These are phyloP conservation scores for Nycticorax nycticorax DNA, from an alignment of 2,113 vertebrate species.

Conservation along the genomic window DNA sequence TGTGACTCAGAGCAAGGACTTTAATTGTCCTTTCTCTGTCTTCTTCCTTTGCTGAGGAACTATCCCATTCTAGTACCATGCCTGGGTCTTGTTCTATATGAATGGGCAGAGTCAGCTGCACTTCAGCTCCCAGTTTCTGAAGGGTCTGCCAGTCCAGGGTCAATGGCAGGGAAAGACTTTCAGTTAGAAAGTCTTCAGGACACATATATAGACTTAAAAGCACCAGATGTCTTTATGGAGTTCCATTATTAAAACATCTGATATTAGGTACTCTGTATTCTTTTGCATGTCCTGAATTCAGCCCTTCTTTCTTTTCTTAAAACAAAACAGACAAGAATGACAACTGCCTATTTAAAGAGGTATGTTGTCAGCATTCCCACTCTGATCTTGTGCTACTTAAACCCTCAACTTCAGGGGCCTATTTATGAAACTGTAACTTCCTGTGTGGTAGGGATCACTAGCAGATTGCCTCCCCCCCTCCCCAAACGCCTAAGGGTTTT, in stretches of 20 bases:
- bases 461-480: neutral
- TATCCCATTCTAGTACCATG: neutral
- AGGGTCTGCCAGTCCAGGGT: neutral
- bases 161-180: neutral
- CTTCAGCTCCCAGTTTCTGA: neutral
- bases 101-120: neutral
- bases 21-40: neutral
- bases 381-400: neutral
- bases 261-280: neutral
- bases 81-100: fast-evolving
- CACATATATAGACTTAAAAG: neutral
- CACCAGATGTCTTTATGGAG: neutral
- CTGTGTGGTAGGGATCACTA: neutral
- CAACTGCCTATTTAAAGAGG: neutral
- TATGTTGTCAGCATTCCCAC: neutral
- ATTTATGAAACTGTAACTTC: neutral
- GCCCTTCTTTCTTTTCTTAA: neutral
- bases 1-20: neutral
- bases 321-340: constrained; percentile 5
- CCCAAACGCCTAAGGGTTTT: neutral
- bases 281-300: neutral
- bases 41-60: neutral
- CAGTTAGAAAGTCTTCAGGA: neutral
- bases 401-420: neutral
- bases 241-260: neutral